phyloP scores from a whole-genome alignment of 2,888 invertebrate species.

The Drosophila rellima region DNA sequence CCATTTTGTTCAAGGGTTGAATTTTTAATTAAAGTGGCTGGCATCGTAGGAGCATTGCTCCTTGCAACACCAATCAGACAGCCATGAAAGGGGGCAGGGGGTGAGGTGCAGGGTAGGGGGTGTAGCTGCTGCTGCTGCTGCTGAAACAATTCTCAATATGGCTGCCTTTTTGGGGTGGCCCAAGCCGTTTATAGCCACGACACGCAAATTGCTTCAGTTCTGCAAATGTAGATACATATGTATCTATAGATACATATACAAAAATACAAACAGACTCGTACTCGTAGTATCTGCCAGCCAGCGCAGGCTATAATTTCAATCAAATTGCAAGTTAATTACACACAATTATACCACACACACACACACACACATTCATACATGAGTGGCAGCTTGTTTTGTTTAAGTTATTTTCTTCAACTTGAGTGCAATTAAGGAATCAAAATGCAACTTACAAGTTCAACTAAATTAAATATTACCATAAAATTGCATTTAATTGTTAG shows the following conservation, averaged over 20 bases:
- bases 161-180: conserved; percentile 63
- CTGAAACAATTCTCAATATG: conserved; percentile 64
- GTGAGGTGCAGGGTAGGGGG: neutral
- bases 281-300: conserved; percentile 16
- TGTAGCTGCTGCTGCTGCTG: neutral
- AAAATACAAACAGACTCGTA: neutral
- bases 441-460: conserved; percentile 1
- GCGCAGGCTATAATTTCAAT: conserved; percentile 77
- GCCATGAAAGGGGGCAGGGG: neutral
- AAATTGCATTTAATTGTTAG: conserved; percentile 5
- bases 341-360: conserved; percentile 69
- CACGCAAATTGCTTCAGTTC: conserved; percentile 74
- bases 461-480: neutral
- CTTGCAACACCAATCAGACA: conserved; percentile 58
- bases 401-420: conserved; percentile 24
- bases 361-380: conserved; percentile 28
- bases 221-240: conserved; percentile 13
- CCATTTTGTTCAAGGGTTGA: conserved; percentile 72
- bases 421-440: conserved; percentile 1
- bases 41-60: conserved; percentile 69
- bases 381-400: conserved; percentile 48
- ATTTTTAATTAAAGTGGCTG: conserved; percentile 76
- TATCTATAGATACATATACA: conserved; percentile 6
- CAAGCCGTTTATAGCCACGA: conserved; percentile 29
- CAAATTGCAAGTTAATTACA: conserved; percentile 81